Evolutionary conservation across 2,888 invertebrate genomes (phyloP).

Genomic region (Acleris sparsana): DNA sequence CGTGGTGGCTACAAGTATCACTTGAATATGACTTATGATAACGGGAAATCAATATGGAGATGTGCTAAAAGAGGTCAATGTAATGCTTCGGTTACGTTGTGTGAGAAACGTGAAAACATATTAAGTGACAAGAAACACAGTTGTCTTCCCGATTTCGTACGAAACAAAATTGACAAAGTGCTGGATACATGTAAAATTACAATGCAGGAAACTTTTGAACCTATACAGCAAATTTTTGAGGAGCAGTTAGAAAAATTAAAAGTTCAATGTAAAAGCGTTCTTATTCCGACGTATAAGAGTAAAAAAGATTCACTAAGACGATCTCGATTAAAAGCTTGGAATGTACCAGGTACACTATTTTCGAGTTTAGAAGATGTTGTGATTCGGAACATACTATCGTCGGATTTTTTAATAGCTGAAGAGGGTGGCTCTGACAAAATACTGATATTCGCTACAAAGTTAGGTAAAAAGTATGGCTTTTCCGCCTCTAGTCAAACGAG

Average conservation of each 20-base stretch:
- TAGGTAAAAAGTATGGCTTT: too few species aligned
- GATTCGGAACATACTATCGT: slow-evolving; percentile 11
- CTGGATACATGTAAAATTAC: background rate
- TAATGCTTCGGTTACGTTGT: slow-evolving; percentile 3
- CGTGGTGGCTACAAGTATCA: slow-evolving; percentile 1
- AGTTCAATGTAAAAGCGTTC: slow-evolving; percentile 11
- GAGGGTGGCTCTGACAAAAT: too few species aligned
- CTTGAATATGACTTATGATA: slow-evolving; percentile 13
- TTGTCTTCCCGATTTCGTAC: too few species aligned
- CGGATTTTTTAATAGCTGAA: slow-evolving; percentile 8
- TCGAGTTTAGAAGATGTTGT: slow-evolving; percentile 20
- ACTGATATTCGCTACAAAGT: too few species aligned
- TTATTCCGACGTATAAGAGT: slow-evolving; percentile 21
- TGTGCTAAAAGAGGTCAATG: slow-evolving; percentile 16
- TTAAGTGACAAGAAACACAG: too few species aligned
- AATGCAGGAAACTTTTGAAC: slow-evolving; percentile 11
- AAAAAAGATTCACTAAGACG: slow-evolving; percentile 21
- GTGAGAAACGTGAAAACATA: too few species aligned
- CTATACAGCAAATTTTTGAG: too few species aligned
- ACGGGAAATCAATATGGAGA: slow-evolving; percentile 16
- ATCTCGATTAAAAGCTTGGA: slow-evolving; percentile 19
- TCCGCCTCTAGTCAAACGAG: too few species aligned
- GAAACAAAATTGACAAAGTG: too few species aligned
- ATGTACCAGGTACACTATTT: slow-evolving; percentile 20
- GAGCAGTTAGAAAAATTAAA: too few species aligned